phyloP scores from a whole-genome alignment of 2,797 vertebrate genomes.

The Propithecus perrieri region DNA sequence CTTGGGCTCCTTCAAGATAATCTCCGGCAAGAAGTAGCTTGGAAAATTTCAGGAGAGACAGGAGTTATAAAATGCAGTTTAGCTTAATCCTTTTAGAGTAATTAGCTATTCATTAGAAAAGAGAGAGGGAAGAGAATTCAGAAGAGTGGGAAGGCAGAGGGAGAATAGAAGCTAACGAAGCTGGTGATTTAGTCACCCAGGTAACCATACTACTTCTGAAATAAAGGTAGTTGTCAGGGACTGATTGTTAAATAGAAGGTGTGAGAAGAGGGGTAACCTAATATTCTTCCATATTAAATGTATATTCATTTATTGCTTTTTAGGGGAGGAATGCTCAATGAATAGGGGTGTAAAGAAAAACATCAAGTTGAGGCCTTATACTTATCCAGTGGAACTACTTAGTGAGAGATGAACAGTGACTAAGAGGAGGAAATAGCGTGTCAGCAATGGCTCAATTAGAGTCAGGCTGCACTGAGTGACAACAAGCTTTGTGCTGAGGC shows the following conservation, averaged over 20 bases:
- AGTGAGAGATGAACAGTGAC: neutral
- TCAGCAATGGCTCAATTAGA: conserved; percentile 8
- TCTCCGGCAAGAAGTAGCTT: conserved; percentile 39
- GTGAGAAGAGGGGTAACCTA: neutral
- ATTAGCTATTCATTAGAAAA: conserved; percentile 61
- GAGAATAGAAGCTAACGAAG: neutral
- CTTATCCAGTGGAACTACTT: neutral
- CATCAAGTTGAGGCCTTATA: neutral
- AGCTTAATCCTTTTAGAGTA: conserved; percentile 57
- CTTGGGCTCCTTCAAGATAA: conserved; percentile 18
- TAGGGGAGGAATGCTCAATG: neutral
- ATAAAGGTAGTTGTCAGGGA: conserved; percentile 7
- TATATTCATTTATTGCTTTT: neutral
- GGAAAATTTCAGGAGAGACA: conserved; percentile 51
- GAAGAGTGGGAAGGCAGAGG: neutral
- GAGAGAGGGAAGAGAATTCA: neutral
- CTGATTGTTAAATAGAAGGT: neutral
- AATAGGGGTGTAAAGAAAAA: neutral
- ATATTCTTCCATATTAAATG: neutral
- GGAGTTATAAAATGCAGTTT: conserved; percentile 21
- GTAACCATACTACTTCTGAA: neutral
- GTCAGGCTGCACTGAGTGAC: neutral
- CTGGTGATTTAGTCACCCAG: conserved; percentile 28
- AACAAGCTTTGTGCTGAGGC: conserved; percentile 19
- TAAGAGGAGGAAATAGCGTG: conserved; percentile 4